Evolutionary conservation across 2,113 vertebrate species (phyloP).

Genomic region (Carassius gibelio): DNA sequence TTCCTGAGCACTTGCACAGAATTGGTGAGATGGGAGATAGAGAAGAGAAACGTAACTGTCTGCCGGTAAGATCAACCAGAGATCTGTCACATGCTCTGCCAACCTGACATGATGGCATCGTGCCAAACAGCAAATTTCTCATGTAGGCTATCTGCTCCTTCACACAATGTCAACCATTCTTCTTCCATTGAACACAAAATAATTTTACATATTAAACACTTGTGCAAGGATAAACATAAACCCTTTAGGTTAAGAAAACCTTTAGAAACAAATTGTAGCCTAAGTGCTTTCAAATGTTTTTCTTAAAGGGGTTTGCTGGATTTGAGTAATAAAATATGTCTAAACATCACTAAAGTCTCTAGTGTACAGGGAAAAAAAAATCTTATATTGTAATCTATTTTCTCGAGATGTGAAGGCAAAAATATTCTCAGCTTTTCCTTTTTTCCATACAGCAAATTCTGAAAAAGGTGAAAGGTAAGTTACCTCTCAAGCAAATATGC

Average conservation of each 20-base stretch:
- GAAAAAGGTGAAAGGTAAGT: not conserved
- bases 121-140: conserved; percentile 4
- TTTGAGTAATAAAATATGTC: not conserved
- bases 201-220: not conserved
- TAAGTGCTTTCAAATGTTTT: not conserved
- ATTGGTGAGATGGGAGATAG: not conserved
- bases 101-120: not conserved
- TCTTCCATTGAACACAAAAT: not conserved
- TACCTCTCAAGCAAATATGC: no score
- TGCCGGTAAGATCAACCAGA: not conserved
- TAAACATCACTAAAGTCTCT: not conserved
- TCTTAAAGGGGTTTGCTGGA: not conserved
- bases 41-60: conserved; percentile 3
- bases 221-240: not conserved
- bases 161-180: not conserved
- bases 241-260: not conserved
- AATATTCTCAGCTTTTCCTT: not conserved
- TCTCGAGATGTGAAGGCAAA: no score
- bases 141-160: not conserved
- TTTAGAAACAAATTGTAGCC: not conserved
- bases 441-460: not conserved
- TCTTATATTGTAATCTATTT: not conserved
- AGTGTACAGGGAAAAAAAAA: not conserved
- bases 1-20: conserved; percentile 1
- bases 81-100: conserved; percentile 11